A percentile compares a stretch with the other conserved stretches of the same genome.
Evolutionary conservation across 2,113 vertebrate species (phyloP).

Genomic region (Oxygymnocypris stewartii): DNA sequence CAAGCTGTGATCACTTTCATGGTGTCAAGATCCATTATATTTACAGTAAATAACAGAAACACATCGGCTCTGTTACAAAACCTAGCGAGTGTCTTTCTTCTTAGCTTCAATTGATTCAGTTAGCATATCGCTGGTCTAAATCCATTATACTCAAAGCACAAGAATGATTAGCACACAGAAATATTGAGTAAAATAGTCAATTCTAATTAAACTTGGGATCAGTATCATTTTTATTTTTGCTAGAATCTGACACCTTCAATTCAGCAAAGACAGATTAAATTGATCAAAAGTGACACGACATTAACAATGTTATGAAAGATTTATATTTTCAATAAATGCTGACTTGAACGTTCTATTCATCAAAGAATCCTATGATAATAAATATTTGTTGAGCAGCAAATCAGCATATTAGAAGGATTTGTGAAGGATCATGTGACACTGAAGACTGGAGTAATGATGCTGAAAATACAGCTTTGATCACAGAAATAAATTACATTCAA

Average conservation of each 20-base stretch:
- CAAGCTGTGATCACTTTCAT: conserved; percentile 1
- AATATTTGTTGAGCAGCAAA: background rate
- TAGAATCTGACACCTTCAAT: background rate
- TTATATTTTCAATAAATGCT: background rate
- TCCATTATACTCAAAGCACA: background rate
- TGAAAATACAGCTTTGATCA: background rate
- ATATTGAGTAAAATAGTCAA: background rate
- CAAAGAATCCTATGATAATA: background rate
- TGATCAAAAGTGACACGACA: background rate
- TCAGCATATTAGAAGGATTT: background rate
- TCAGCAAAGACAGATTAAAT: background rate
- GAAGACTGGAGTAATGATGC: background rate
- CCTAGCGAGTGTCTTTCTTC: background rate
- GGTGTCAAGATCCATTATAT: background rate
- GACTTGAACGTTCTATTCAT: background rate
- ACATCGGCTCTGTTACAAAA: background rate
- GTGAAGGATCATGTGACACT: background rate
- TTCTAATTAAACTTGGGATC: background rate
- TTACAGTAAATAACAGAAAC: background rate
- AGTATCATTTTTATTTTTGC: background rate
- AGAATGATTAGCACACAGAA: background rate
- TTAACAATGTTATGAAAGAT: background rate
- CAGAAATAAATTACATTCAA: background rate
- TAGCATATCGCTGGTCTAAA: background rate
- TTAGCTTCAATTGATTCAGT: background rate